Evolutionary conservation across 2,888 invertebrate species (phyloP).

Genomic region (Cheilosia vernalis): DNA sequence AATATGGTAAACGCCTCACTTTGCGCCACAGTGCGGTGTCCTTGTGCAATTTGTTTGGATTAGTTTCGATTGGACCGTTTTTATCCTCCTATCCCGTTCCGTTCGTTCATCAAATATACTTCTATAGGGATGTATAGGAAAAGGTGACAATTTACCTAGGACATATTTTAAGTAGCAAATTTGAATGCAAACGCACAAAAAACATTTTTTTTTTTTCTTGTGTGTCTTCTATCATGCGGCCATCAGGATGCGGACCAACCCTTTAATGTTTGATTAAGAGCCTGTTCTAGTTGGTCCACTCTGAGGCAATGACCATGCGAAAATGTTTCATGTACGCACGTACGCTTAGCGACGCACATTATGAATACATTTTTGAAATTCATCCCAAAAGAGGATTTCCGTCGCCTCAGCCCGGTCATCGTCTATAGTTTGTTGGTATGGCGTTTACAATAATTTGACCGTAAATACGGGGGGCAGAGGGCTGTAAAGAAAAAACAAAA

Average conservation of each 20-base stretch:
- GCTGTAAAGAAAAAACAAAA: constrained; percentile 17
- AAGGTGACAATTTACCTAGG: constrained; percentile 75
- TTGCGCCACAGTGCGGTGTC: constrained; percentile 29
- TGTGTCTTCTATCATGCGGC: constrained; percentile 7
- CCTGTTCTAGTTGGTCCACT: constrained; percentile 54
- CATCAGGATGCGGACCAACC: constrained; percentile 66
- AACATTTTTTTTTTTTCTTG: constrained; percentile 32
- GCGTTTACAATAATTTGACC: constrained; percentile 71
- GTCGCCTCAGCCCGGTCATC: constrained; percentile 29
- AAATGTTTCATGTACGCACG: constrained; percentile 71
- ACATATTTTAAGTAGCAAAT: constrained; percentile 72
- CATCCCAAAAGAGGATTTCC: constrained; percentile 71
- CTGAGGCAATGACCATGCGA: constrained; percentile 59
- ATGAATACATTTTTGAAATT: constrained; percentile 58
- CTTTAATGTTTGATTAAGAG: constrained; percentile 72
- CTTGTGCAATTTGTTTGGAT: constrained; percentile 72
- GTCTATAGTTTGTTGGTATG: constrained; percentile 49
- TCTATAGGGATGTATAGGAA: background rate
- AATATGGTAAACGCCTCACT: constrained; percentile 45
- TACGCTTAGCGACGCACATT: constrained; percentile 57
- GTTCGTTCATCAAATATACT: constrained; percentile 12
- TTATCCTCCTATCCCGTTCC: constrained; percentile 46
- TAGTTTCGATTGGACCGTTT: constrained; percentile 75
- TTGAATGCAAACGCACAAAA: constrained; percentile 72
- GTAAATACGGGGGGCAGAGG: constrained; percentile 31